Evolutionary conservation across 92 coral and sea anemone species (phyloP), one percentile per base, ranked within the genome.

Genomic region (Zoanthus gigantus): DNA sequence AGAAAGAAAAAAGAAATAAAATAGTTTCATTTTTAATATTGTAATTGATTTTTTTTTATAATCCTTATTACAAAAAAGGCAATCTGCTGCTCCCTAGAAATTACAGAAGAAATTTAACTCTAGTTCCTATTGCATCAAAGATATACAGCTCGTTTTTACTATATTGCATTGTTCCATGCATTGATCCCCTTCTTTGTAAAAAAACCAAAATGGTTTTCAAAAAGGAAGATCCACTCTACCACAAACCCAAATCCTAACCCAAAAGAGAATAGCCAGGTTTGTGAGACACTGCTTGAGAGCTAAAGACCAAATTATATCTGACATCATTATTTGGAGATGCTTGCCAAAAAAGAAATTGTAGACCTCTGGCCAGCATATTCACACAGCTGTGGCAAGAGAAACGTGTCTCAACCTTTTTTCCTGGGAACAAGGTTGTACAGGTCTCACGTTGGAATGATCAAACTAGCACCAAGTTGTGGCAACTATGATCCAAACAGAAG

Each of bases 141-240:
- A 9, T 60, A 7, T 81, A 81, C 86, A 81, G 15, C 73, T 56
- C 46, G 14, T 42, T 81, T 45, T 47, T 30, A 15, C 74, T 81
- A 29, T 58, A 81, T 72, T 42, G 86, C 9, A 34, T 81, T 12
- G 15, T 47, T 10, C 86, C 74, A 60, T 50, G 60, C 71, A 53
- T 58, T 31, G 86, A 60, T 18, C 73, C 32, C 50, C 86, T 81
- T 6, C 71, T 23, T 23, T 23, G 23, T 23, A 47, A 16, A 34
- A 28, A 56, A 81, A 60, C 74, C 86, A 81, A 18, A 81, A 81
- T 31, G 74, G 75, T 47, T 47, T 8, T 47, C 52, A 74, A 7
- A 81, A 81, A 58, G 86, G 86, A 42, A 28, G 86, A 56, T 81
- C 47, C 16, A 81, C 86, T 23, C 23, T 60, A 50, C 86, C 86